phyloP scores from a whole-genome alignment of 2,113 vertebrate species.

The Trichomycterus rosablanca region DNA sequence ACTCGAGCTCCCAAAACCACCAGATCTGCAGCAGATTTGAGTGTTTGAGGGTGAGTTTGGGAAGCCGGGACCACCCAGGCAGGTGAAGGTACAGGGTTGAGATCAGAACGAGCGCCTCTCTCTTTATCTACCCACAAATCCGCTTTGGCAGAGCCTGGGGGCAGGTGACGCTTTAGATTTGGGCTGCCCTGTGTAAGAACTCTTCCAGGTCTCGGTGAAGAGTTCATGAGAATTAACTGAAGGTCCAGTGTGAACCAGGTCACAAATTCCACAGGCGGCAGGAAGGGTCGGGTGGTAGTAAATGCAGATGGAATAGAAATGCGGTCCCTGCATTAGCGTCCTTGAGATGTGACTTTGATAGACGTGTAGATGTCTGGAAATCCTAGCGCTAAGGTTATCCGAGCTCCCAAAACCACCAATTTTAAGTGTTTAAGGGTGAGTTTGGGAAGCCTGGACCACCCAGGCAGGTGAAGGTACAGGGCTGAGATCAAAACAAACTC shows the following conservation, averaged over 20 bases:
- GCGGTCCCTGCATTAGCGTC: no score
- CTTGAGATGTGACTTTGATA: no score
- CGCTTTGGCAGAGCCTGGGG: conserved; percentile 43
- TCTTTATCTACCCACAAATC: conserved; percentile 15
- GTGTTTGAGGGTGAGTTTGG: neutral
- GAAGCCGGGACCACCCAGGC: conserved; percentile 15
- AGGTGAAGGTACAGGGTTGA: conserved; percentile 21
- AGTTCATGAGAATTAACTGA: neutral
- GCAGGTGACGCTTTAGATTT: conserved; percentile 44
- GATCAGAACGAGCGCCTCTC: conserved; percentile 14
- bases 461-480: conserved; percentile 25
- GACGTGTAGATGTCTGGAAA: no score
- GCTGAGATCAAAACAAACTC: conserved; percentile 5
- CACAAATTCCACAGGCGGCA: no score
- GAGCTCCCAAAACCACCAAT: no score
- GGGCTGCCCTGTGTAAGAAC: neutral
- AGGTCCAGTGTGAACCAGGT: neutral
- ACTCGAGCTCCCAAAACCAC: no score
- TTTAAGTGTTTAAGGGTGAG: neutral
- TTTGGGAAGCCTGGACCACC: conserved; percentile 23
- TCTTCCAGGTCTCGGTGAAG: no score
- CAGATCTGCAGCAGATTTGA: no score
- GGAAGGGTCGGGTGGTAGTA: no score
- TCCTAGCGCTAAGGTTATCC: neutral
- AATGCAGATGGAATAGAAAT: no score